Evolutionary conservation across 2,113 vertebrate genomes (phyloP).

Genomic region (Ptilorrhoa leucosticta): DNA sequence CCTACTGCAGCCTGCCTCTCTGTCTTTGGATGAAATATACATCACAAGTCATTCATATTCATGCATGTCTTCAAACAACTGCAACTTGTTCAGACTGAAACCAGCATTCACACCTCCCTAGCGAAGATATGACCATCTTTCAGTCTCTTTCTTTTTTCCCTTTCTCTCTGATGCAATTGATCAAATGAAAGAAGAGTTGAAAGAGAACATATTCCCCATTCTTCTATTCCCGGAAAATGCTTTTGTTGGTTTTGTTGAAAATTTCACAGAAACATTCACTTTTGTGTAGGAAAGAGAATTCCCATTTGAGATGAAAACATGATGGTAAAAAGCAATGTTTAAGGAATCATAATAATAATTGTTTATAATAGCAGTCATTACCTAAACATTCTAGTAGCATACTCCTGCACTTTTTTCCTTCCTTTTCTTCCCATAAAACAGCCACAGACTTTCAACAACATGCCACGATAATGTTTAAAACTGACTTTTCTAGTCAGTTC

Average conservation of each 20-base stretch:
- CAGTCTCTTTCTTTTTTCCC: background rate
- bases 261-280: background rate
- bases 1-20: background rate
- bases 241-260: background rate
- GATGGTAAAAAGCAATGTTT: background rate
- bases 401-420: background rate
- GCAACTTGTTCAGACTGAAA: background rate
- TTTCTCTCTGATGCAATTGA: background rate
- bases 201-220: background rate
- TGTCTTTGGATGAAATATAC: constrained; percentile 2
- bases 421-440: background rate
- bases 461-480: background rate
- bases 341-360: background rate
- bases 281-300: background rate
- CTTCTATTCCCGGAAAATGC: background rate
- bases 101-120: background rate
- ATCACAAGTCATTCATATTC: constrained; percentile 26
- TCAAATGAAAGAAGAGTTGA: background rate
- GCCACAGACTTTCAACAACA: background rate
- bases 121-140: background rate
- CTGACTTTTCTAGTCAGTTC: background rate
- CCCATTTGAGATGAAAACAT: background rate
- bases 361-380: background rate
- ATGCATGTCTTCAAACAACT: background rate
- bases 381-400: background rate